Evolutionary conservation across 1,140 invertebrate genomes (phyloP).

Genomic region (Drosophila sturtevanti): DNA sequence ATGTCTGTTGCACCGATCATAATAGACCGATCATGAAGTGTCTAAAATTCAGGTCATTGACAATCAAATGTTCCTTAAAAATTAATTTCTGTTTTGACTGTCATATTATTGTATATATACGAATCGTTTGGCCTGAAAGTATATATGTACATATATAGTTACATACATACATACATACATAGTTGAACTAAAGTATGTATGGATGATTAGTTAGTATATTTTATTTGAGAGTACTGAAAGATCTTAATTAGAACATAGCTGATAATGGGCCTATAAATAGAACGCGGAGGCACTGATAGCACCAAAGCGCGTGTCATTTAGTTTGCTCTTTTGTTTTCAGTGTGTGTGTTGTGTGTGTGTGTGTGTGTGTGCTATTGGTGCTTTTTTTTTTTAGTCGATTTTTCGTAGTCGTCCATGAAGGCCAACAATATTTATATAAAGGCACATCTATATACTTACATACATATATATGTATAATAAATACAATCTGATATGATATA

Average conservation of each 20-base stretch:
- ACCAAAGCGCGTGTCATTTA: conserved; percentile 42
- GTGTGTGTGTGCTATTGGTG: conserved; percentile 1
- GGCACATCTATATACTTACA: not conserved
- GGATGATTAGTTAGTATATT: conserved; percentile 55
- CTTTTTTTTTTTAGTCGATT: conserved; percentile 32
- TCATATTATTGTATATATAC: not conserved
- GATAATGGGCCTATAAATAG: conserved; percentile 74
- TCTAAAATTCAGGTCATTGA: not conserved
- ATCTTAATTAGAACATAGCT: conserved; percentile 77
- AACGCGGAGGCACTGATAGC: conserved; percentile 63
- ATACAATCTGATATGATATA: not conserved
- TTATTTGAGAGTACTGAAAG: conserved; percentile 56
- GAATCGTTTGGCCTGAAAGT: not conserved
- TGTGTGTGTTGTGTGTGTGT: conserved; percentile 30
- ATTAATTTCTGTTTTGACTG: not conserved
- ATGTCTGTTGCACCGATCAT: no score
- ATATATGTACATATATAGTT: no score
- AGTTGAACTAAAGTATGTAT: conserved; percentile 9
- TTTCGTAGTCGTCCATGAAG: conserved; percentile 36
- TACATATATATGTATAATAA: not conserved
- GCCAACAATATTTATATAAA: conserved; percentile 16
- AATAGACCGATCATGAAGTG: not conserved
- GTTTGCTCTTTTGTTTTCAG: conserved; percentile 15
- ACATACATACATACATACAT: no score
- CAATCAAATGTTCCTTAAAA: not conserved